Evolutionary conservation across 2,797 vertebrate genomes (phyloP).

Genomic region (Mionectes olivaceus): DNA sequence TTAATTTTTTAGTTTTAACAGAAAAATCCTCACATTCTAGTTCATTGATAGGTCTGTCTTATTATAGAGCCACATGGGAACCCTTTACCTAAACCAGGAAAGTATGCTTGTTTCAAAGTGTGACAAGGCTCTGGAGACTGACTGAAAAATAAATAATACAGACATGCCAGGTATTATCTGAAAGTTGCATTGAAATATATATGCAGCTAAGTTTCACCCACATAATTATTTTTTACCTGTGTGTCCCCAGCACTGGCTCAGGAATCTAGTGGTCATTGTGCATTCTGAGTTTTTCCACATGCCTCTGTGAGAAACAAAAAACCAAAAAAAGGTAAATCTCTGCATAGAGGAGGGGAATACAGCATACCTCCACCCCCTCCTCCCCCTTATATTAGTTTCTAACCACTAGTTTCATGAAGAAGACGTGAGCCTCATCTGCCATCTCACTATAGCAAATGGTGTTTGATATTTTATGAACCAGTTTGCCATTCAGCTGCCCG

Average conservation of each 20-base stretch:
- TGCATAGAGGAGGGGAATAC: not conserved
- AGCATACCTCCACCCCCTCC: rapidly evolving
- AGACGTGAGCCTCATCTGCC: not conserved
- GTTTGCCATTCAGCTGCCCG: not conserved
- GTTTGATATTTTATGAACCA: not conserved
- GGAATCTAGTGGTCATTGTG: not conserved
- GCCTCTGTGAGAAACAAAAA: not conserved
- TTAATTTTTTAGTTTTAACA: not conserved
- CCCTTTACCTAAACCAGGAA: not conserved
- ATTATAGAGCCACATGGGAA: not conserved
- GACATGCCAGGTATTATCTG: not conserved
- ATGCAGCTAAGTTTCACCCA: not conserved
- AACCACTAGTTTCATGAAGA: not conserved
- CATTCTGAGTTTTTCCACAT: not conserved
- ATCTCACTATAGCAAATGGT: not conserved
- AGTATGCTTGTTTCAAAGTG: not conserved
- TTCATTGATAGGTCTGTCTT: not conserved
- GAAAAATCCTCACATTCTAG: not conserved
- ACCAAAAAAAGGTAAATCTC: not conserved
- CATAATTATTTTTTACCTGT: not conserved
- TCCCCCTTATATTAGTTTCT: not conserved
- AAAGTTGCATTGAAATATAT: not conserved
- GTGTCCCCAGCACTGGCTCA: not conserved
- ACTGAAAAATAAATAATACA: not conserved
- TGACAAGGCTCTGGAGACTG: not conserved